These are phyloP conservation scores for Galeruca laticollis DNA, from an alignment of 2,888 invertebrate genomes.

Conservation along the genomic window DNA sequence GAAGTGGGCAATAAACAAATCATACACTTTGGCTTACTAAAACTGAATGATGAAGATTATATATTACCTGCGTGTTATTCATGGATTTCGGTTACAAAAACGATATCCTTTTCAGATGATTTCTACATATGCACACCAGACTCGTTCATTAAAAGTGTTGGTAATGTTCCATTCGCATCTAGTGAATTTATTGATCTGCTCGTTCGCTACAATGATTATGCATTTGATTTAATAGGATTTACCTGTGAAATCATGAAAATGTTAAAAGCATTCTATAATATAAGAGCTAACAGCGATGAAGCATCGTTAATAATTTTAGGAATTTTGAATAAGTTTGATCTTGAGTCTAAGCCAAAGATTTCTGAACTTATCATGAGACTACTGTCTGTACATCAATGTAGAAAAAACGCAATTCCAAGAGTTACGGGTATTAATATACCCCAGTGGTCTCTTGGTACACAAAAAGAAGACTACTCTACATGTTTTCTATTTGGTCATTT, in stretches of 20 bases:
- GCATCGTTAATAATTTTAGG: no score
- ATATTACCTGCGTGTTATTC: neutral
- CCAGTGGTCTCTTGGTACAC: no score
- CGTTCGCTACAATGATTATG: neutral
- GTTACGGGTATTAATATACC: no score
- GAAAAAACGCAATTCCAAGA: no score
- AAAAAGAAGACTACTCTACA: no score
- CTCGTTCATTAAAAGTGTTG: neutral
- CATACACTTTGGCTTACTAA: neutral
- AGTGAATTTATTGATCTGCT: neutral
- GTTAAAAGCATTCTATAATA: no score
- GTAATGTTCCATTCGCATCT: neutral
- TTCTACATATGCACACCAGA: neutral
- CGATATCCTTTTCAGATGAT: neutral
- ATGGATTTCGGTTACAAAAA: neutral
- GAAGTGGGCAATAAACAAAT: neutral
- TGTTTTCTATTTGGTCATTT: no score
- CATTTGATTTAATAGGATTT: neutral
- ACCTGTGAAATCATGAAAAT: neutral
- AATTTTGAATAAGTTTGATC: no score
- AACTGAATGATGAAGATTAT: neutral
- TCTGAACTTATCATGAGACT: no score
- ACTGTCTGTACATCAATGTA: no score
- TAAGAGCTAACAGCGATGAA: no score
- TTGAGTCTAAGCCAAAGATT: no score